phyloP scores from a whole-genome alignment of 2,113 vertebrate species.

The Promerops cafer region DNA sequence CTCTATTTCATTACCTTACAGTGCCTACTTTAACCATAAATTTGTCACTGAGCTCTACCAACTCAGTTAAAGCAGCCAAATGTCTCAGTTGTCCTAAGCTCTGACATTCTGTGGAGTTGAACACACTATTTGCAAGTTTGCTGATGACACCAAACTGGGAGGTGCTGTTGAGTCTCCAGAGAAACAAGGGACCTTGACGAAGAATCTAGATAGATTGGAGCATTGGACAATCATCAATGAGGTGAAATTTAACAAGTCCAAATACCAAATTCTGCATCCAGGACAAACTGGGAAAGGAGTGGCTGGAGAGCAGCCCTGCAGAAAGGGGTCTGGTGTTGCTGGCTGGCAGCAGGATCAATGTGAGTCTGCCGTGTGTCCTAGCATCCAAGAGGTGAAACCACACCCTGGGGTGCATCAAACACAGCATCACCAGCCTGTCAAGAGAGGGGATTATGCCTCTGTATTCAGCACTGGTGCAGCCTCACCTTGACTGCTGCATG shows the following conservation, averaged over 20 bases:
- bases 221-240: fast-evolving
- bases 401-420: background rate
- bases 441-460: fast-evolving
- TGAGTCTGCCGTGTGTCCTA: fast-evolving
- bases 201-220: background rate
- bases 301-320: background rate
- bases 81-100: background rate
- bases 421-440: fast-evolving
- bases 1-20: background rate
- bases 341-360: fast-evolving
- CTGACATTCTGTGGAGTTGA: background rate
- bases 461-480: fast-evolving
- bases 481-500: background rate
- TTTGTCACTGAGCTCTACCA: background rate
- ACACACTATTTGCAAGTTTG: background rate
- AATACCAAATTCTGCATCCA: background rate
- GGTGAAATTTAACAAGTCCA: background rate
- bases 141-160: background rate
- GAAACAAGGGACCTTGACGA: background rate
- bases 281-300: background rate
- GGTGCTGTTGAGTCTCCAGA: background rate
- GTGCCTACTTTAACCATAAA: background rate
- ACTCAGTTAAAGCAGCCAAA: background rate
- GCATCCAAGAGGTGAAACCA: background rate
- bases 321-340: background rate